Conservation (phyloP, 1,140 invertebrate genomes). For the Drosophila orena region DNA sequence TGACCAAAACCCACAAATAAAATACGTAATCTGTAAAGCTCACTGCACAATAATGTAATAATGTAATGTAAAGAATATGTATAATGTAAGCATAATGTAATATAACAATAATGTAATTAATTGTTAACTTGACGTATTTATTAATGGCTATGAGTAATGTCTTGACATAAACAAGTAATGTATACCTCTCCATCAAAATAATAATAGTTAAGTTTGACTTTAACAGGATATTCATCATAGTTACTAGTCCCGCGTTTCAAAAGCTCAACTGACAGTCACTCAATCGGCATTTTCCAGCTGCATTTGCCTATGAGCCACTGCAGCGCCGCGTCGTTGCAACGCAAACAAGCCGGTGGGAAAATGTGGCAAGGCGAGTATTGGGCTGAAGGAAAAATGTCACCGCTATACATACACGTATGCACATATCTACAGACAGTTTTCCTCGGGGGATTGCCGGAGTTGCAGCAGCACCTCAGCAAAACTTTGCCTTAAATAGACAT, state of each 20-base stretch:
- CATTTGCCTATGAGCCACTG: slow-evolving; percentile 47
- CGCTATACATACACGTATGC: background rate
- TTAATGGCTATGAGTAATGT: no score
- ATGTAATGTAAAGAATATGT: no score
- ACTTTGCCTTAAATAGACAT: background rate
- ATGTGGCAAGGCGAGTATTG: background rate
- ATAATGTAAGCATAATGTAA: no score
- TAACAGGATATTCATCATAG: background rate
- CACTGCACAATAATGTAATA: no score
- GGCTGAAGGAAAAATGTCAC: slow-evolving; percentile 1
- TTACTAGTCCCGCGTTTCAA: background rate
- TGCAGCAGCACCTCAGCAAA: background rate
- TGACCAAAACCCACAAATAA: no score
- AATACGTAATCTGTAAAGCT: no score
- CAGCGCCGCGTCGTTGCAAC: slow-evolving; percentile 44
- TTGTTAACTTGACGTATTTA: no score
- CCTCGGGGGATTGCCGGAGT: background rate
- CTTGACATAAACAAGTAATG: no score
- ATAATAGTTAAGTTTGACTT: no score
- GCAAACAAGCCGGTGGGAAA: slow-evolving; percentile 49
- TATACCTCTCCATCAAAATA: no score
- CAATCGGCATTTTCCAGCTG: slow-evolving; percentile 22
- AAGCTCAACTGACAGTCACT: slow-evolving; percentile 13
- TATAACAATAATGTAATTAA: no score
- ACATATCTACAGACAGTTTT: slow-evolving; percentile 14